Evolutionary conservation across 2,113 vertebrate genomes (phyloP), one percentile per base, ranked within the genome.

Genomic region (Rana temporaria): DNA sequence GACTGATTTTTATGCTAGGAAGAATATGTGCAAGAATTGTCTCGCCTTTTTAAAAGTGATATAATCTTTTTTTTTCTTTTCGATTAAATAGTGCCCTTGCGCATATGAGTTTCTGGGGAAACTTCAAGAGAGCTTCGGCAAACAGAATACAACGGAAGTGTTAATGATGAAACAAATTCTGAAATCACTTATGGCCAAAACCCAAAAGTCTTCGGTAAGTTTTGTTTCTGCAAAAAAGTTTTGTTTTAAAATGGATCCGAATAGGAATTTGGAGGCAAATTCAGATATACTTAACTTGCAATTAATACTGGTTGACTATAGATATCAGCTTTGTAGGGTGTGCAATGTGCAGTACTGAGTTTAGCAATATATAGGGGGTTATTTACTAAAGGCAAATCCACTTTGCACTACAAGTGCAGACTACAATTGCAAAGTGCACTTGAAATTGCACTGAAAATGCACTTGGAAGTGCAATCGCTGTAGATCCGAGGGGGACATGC

Each of bases 71-170:
- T 14, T 2, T 15, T 69, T 69, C 7, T 20, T 48, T 48, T 48
- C 14, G 8, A 14, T 48, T 15, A 22, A 55, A 18, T 17, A 78
- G 76, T 78, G 76, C 26, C 18, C 16, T 9, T 78, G 76, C 48
- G 76, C 76, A 30, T 11, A 34, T 16, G 26, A n/a, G 5, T 63
- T 67, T 19, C 48, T 78, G 24, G 2, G 56, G 17, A 78, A 78
- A 12, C 66, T 67, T 5, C 42, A 78, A 22, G 18, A 19, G 0
- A 18, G 12, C 12, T 24, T 78, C 38, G 14, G 24, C 2, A 52
- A 52, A 14, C 17, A 56, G 12, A 78, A 67, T 38, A 52, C 62
- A 19, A 67, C 48, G 52, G 62, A 78, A 53, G 76, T 52, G 19
- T 24, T 56, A 12, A 55, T 56, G 48, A 66, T 78, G 52, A 55